Base-by-base conservation (phyloP, 2,113 vertebrate species). In the Ranitomeya imitator region DNA sequence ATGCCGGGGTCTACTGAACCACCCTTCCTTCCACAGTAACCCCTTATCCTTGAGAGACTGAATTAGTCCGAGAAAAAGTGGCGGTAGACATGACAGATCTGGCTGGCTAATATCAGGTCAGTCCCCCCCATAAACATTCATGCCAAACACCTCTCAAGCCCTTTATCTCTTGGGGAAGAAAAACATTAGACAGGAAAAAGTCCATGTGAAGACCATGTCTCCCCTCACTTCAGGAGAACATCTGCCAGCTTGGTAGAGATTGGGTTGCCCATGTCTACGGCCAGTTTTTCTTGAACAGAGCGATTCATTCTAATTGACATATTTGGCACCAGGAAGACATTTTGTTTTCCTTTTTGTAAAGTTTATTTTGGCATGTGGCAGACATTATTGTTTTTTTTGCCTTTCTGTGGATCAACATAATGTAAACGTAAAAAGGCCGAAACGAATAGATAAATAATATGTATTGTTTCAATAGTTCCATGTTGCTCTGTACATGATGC, bases 1-100 rank as follows among this genome's bases (percentile, higher is more conserved):
- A 88, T 88, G 86, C 67, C 86, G 63, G 67, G 67, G n/a, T 83
- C 23, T 87, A 45, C 26, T 73, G 63, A 82, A 37, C 65, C 86
- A 71, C 23, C 45, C 51, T 67, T 86, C 60, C 51, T 15, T 79
- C 45, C 59, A 77, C 60, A 23, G 60, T 37, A 55, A 79, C 74
- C 57, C 45, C 51, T n/a, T 31, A 19, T 31, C 85, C 85, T 14
- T 77, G 60, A 76, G 73, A 51, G 26, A 61, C 26, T 60, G 55
- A 51, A 77, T 61, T 63, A n/a, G 54, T 65, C 14, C 31, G 8
- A 26, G 23, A 26, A 76, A 51, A 52, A 76, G 21, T 76, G 73
- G 45, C 73, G 52, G 10, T 52, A 52, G 73, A 76, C 73, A 76
- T 45, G 52, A 45, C 37, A 76, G 73, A 21, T 52, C 37, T 74